These are phyloP conservation scores for Climacteris rufus DNA, from an alignment of 2,113 vertebrate species.

Conservation along the genomic window DNA sequence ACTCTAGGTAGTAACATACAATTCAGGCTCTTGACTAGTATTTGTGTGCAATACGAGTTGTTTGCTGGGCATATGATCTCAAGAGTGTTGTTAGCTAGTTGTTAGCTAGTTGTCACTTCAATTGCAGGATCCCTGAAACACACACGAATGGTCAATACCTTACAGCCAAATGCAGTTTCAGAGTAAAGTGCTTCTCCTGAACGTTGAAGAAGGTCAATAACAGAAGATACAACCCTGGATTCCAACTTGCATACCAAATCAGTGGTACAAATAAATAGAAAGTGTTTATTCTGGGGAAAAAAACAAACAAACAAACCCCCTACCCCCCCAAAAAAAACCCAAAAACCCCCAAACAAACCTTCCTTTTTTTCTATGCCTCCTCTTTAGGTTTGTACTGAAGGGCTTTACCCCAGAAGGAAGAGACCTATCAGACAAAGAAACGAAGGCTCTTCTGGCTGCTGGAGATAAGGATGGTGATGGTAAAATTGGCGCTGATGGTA, in stretches of 20 bases:
- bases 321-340: not conserved
- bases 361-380: not conserved
- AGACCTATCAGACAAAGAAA: slow-evolving; percentile 89
- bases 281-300: not conserved
- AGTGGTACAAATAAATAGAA: not conserved
- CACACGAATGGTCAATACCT: not conserved
- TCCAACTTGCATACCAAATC: not conserved
- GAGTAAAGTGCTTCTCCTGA: not conserved
- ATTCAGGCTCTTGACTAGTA: not conserved
- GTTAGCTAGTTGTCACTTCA: not conserved
- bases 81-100: not conserved
- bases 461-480: slow-evolving; percentile 97
- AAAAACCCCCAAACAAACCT: not conserved
- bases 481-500: slow-evolving; percentile 93
- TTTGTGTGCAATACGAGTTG: not conserved
- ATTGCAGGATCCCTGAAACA: not conserved
- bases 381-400: slow-evolving; percentile 84
- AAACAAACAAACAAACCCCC: not conserved
- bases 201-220: not conserved
- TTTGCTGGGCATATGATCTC: not conserved
- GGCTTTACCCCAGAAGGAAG: slow-evolving; percentile 84
- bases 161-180: not conserved
- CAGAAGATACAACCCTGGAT: not conserved
- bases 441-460: slow-evolving; percentile 84
- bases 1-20: not conserved